Evolutionary conservation across 2,888 invertebrate species (phyloP).

Genomic region (Gonocerus acuteangulatus): DNA sequence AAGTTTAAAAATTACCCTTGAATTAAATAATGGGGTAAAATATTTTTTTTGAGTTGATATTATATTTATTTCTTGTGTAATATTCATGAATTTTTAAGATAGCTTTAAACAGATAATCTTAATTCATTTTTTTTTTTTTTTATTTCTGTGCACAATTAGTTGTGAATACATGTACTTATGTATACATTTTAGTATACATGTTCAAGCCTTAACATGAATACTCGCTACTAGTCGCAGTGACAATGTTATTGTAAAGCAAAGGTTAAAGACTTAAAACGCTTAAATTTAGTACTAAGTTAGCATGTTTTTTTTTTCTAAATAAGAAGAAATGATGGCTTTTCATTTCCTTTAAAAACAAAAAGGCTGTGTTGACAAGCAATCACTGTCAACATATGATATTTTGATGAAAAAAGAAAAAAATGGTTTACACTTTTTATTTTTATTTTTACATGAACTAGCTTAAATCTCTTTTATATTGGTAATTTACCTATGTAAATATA

Average conservation of each 20-base stretch:
- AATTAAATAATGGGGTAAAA: too few relatives aligned
- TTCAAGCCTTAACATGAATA: too few relatives aligned
- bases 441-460: background rate
- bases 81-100: too few relatives aligned
- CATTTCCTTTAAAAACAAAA: background rate
- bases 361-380: background rate
- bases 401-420: background rate
- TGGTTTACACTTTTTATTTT: background rate
- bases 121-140: too few relatives aligned
- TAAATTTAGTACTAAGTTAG: background rate
- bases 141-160: too few relatives aligned
- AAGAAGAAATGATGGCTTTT: background rate
- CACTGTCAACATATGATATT: background rate
- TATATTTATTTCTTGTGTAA: too few relatives aligned
- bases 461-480: background rate
- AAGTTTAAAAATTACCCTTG: too few relatives aligned
- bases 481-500: background rate
- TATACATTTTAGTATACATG: too few relatives aligned
- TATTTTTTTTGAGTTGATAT: too few relatives aligned
- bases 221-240: background rate
- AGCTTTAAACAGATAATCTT: too few relatives aligned
- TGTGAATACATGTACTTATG: too few relatives aligned
- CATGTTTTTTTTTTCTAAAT: background rate
- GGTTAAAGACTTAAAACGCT: background rate
- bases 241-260: background rate